Base-by-base conservation (phyloP, 37 sponge, comb jelly and placozoan species). In the Sycon ciliatum region DNA sequence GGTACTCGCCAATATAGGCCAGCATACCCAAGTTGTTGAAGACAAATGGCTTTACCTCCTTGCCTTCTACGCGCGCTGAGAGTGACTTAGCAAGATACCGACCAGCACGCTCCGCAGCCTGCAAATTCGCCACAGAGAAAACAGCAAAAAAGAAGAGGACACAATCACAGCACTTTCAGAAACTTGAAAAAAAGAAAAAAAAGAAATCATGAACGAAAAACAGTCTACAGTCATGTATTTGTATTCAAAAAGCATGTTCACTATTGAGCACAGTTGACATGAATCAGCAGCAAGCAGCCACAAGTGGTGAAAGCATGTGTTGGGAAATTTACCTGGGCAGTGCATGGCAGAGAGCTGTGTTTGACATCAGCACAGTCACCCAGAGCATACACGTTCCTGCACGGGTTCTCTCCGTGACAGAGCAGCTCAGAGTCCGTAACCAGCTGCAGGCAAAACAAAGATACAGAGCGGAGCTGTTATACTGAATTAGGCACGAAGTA, bases 101-200 rank as follows among this genome's bases (percentile, higher is more conserved):
- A 0, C 92, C 92, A 67, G 86, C 82, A 24, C 82, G 57, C 73
- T 91, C 92, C 28, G 92, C 92, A 6, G 79, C 92, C 81, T 90
- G 67, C n/a, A n/a, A n/a, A n/a, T n/a, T 49, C 54, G 20, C 20
- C 20, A 49, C 54, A 49, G 20, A 49, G 20, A n/a, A n/a, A n/a
- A 20, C 16, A n/a, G 20, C 20, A n/a, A n/a, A 20, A 49, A n/a
- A n/a, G 54, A 49, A 49, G 20, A 20, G 20, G 20, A n/a, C n/a
- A n/a, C n/a, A n/a, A n/a, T 24, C 71, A 20, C 20, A 26, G 13
- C 32, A 62, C 65, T 62, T 13, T 62, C 32, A 16, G 11, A 22
- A 62, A 62, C 32, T 20, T 16, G 66, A 46, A 3, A 77, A 65
- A 65, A 4, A 66, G 55, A 39, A 20, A 55, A 24, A 67, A 4